These are phyloP conservation scores for Nycteola revayana DNA, from an alignment of 2,888 invertebrate species.

Conservation along the genomic window DNA sequence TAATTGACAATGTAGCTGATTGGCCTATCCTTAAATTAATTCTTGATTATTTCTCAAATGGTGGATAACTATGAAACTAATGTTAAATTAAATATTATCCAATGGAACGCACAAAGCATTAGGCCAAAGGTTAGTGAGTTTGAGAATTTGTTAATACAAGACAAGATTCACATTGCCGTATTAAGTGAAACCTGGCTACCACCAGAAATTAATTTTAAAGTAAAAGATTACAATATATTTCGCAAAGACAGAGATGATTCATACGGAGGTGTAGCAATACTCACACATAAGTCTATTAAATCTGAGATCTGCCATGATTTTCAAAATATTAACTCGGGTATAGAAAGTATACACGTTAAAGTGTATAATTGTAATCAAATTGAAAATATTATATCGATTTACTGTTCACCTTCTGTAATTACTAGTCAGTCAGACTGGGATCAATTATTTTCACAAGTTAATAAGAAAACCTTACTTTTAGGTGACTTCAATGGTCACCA, in stretches of 20 bases:
- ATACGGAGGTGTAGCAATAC: conserved; percentile 7
- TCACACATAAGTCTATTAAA: conserved; percentile 2
- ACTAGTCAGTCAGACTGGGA: neutral
- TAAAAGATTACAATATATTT: neutral
- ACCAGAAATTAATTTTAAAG: neutral
- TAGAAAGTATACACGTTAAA: neutral
- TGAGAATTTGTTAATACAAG: too few relatives aligned
- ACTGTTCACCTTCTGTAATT: neutral
- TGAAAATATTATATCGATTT: neutral
- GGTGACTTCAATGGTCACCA: too few relatives aligned
- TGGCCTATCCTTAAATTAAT: conserved; percentile 1
- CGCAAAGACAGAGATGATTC: conserved; percentile 5
- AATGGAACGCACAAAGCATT: neutral
- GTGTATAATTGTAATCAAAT: neutral
- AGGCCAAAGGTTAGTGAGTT: neutral
- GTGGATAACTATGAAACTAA: neutral
- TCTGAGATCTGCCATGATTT: neutral
- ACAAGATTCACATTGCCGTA: too few relatives aligned
- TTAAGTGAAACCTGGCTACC: conserved; percentile 2
- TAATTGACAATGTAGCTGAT: neutral
- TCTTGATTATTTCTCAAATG: neutral
- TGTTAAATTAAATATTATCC: neutral
- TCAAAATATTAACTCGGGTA: neutral
- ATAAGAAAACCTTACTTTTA: neutral
- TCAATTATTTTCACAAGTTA: neutral